Evolutionary conservation across 2,797 vertebrate species (phyloP), one percentile per base, ranked within the genome.

Genomic region (Malacoctenus gilli): DNA sequence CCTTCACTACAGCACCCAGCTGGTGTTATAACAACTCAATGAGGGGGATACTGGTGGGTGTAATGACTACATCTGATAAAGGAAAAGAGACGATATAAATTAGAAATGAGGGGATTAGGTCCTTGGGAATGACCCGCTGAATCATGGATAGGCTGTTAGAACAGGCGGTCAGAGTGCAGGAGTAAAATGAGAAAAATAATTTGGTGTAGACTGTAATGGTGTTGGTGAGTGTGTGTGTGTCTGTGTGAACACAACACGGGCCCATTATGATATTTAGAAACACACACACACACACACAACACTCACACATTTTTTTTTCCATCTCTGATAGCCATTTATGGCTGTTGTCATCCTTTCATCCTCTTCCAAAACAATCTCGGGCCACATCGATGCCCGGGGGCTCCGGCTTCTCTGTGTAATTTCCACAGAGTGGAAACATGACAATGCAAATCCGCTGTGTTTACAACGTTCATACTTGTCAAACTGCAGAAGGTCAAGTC

Each of bases 101-200:
- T 81, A 86, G 80, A 85, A 68, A 87, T 85, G 79, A 87, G 73
- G 55, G 75, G 80, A 87, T 88, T 82, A 85, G 72, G 79, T 68
- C 77, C 81, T 63, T 58, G 77, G 81, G 82, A 87, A 83, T 85
- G 78, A 89, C 87, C 78, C 85, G 77, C 80, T 86, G 86, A 89
- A 87, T 88, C 77, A 84, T 85, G 70, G 51, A 85, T 79, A 79
- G 68, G 61, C 66, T 78, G 70, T 72, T 70, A 67, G 51, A 69
- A 71, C 6, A 59, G 59, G 31, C 32, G 15, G 50, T 59, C 56
- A 64, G 60, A 49, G 28, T 10, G 19, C 28, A 52, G 18, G 36
- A 30, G 59, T 28, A 58, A 50, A 69, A 51, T 30, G 11, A 6
- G 0, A 57, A 37, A 66, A 54, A 68, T 54, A 53, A 79, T 66